Base-by-base conservation (phyloP, 2,888 invertebrate genomes). In the Metalampra italica region DNA sequence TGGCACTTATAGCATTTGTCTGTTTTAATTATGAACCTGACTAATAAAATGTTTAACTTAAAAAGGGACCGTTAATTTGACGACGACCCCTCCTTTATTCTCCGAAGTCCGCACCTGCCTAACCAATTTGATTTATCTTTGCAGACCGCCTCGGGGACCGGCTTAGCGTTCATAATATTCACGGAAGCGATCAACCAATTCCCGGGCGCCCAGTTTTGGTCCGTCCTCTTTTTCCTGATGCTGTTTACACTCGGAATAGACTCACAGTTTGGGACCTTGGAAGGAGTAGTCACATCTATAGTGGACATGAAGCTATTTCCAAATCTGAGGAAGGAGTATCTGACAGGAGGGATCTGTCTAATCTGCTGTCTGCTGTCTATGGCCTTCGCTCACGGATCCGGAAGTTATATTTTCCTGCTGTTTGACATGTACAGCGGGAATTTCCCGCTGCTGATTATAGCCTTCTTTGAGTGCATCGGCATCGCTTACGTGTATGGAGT, bases 181-280 rank as follows among this genome's bases (percentile, higher is more conserved):
- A 98, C 98, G 0, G 98, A 98, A 82, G 98, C 98, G 7, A 98
- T 98, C 73, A 97, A 98, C 86, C 98, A 98, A 86, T 98, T 98
- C 82, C 98, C 98, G 0, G 96, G 97, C 0, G 96, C 98, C 0
- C 98, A 97, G 65, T 93, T 98, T 72, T 98, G 98, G 98, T 96
- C 98, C 3, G 93, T 98, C 11, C 91, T 98, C 9, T 98, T 98
- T 90, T 98, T 98, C 84, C 91, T 98, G 46, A 98, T 98, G 98
- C 92, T 98, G 34, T 96, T 98, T 77, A 98, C 98, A 0, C 90
- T 98, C 50, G 98, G 98, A 7, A 97, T 98, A 55, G 98, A 98
- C 78, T 98, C 98, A 0, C 98, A 98, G 76, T 98, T 98, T 72
- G 98, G 98, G 0, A 98, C 98, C 0, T 83, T 98, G 14, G 98